Base-by-base conservation (phyloP, 2,888 invertebrate species). In the Smittia sp. region DNA sequence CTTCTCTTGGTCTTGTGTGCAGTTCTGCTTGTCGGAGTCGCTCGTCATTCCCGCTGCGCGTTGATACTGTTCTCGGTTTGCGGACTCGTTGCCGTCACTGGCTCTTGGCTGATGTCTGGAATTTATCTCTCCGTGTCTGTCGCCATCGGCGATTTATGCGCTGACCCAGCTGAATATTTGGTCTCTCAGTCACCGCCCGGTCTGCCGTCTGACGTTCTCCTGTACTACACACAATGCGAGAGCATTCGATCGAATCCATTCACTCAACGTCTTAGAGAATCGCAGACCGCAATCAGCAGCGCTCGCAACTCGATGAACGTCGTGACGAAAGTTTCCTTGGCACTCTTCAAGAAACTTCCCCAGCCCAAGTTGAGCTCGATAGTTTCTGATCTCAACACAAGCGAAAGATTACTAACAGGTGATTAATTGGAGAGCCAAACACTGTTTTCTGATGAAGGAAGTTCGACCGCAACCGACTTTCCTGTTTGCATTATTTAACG, bases 21-120 rank as follows among this genome's bases (percentile, higher is more conserved):
- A 75, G 90, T 96, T 75, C 86, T 96, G 78, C 86, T 96, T 75
- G 92, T 95, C 77, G 96, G 95, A 76, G 93, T 96, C 76, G 93
- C 94, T 18, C 85, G 91, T 25, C 93, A 95, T 82, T 94, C 93
- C 18, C 88, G 95, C 69, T 94, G 94, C 79, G 93, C 94, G 72
- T 87, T 96, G 73, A 91, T 96, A 78, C 87, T 93, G 84, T 93
- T 95, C 78, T 94, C 94, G 76, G 95, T 95, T 25, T 90, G 94
- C 81, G 90, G 91, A 58, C 83, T 93, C 22, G 86, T 97, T 78
- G 94, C 93, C 39, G 92, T 96, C 41, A 91, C 93, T 76, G 87
- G 91, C 74, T 93, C 94, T 76, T 96, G 95, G 92, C 85, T 94
- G 77, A 90, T 93, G 85, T 90, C 93, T 72, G 94, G 95, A 74